Evolutionary conservation across 2,888 invertebrate genomes (phyloP).

Genomic region (Gymnoscelis rufifasciata): DNA sequence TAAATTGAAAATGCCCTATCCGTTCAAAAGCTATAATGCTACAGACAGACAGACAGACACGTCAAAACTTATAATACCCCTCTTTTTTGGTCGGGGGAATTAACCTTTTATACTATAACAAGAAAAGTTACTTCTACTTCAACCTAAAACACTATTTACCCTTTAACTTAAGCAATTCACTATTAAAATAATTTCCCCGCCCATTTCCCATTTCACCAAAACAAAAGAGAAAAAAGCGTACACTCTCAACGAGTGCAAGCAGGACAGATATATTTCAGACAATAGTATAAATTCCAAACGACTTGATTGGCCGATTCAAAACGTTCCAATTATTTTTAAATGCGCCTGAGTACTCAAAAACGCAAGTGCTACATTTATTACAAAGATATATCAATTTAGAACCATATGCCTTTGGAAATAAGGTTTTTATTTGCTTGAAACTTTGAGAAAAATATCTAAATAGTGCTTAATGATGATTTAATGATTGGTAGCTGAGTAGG

Average conservation of each 20-base stretch:
- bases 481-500: neutral
- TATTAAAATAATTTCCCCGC: neutral
- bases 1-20: no score
- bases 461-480: neutral
- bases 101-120: no score
- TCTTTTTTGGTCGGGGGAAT: no score
- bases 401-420: neutral
- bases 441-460: neutral
- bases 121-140: no score
- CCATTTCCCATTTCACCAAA: constrained; percentile 20
- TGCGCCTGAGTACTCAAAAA: constrained; percentile 28
- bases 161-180: no score
- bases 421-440: neutral
- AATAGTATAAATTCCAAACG: constrained; percentile 15
- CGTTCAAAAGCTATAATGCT: no score
- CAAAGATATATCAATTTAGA: neutral
- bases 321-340: constrained; percentile 31
- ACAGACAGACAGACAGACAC: no score
- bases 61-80: no score
- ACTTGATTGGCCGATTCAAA: constrained; percentile 26
- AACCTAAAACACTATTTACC: no score
- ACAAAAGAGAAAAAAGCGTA: constrained; percentile 17
- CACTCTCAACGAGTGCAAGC: constrained; percentile 7
- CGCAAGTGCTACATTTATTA: constrained; percentile 2
- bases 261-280: constrained; percentile 21